These are phyloP conservation scores for Salminus brasiliensis DNA, from an alignment of 2,113 vertebrate species.

Conservation along the genomic window DNA sequence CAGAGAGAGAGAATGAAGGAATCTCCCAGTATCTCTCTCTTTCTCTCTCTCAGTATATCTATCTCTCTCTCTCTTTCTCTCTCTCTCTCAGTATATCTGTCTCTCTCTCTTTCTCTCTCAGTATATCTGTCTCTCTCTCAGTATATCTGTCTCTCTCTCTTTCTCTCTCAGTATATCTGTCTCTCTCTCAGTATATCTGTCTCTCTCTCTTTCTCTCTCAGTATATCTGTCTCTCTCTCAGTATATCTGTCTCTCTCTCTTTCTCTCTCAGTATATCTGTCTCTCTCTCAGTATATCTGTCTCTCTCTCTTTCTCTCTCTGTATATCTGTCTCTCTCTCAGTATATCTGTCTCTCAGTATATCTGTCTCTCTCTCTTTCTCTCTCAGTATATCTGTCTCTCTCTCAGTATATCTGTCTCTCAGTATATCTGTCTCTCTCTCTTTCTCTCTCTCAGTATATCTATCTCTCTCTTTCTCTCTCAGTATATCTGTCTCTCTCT, in stretches of 20 bases:
- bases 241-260: slow-evolving; percentile 1
- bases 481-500: slow-evolving; percentile 1
- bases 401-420: no score
- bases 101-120: background rate
- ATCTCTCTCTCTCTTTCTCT: slow-evolving; percentile 1
- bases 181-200: no score
- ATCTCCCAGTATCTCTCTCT: no score
- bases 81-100: slow-evolving; percentile 5
- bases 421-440: no score
- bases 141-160: slow-evolving; percentile 15
- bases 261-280: background rate
- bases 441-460: background rate
- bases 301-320: slow-evolving; percentile 9
- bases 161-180: background rate
- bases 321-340: background rate
- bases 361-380: background rate
- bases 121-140: background rate
- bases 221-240: background rate
- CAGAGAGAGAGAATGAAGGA: slow-evolving; percentile 23
- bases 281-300: background rate
- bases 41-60: background rate
- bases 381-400: slow-evolving; percentile 16
- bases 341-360: background rate
- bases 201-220: background rate
- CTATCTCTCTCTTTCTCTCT: slow-evolving; percentile 1